Percentiles rank a stretch among this genome's conserved stretches.
Conservation (phyloP, 1,140 invertebrate species). For the Bombus pyrosoma region DNA sequence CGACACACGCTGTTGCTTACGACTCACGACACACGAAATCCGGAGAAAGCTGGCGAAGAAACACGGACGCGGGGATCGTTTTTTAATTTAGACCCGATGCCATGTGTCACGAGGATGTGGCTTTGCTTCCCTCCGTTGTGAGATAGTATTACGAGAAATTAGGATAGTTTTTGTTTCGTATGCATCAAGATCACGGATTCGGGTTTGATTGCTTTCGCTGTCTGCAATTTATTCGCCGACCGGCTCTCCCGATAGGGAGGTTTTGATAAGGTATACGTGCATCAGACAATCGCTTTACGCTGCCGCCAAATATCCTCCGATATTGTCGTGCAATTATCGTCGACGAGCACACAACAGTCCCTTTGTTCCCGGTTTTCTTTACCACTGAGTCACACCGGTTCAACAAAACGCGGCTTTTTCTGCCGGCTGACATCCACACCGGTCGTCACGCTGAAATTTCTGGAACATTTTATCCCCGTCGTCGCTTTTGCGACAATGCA, state of each 20-base stretch:
- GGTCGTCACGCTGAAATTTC: background rate
- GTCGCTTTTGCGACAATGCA: background rate
- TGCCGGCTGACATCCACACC: background rate
- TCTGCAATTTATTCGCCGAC: background rate
- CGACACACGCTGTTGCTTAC: conserved; percentile 43
- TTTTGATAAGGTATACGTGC: background rate
- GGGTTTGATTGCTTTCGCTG: too few species aligned
- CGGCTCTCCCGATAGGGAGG: background rate
- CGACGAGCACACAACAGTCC: conserved; percentile 15
- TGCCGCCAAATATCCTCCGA: conserved; percentile 1
- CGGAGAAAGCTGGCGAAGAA: conserved; percentile 26
- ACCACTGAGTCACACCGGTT: conserved; percentile 46
- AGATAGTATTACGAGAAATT: background rate
- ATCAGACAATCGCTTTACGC: too few species aligned
- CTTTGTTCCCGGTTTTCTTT: conserved; percentile 37
- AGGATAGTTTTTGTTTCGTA: background rate
- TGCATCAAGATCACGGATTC: too few species aligned
- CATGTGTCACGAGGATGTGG: background rate
- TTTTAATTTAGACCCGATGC: background rate
- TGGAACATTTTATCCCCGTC: conserved; percentile 1
- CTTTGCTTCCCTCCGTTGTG: background rate
- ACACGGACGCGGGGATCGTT: background rate
- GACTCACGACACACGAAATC: conserved; percentile 36
- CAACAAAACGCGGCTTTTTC: conserved; percentile 27
- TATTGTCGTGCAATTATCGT: conserved; percentile 25